These are phyloP conservation scores for Chamaetylas fuelleborni DNA, from an alignment of 2,113 vertebrate species.

Conservation along the genomic window DNA sequence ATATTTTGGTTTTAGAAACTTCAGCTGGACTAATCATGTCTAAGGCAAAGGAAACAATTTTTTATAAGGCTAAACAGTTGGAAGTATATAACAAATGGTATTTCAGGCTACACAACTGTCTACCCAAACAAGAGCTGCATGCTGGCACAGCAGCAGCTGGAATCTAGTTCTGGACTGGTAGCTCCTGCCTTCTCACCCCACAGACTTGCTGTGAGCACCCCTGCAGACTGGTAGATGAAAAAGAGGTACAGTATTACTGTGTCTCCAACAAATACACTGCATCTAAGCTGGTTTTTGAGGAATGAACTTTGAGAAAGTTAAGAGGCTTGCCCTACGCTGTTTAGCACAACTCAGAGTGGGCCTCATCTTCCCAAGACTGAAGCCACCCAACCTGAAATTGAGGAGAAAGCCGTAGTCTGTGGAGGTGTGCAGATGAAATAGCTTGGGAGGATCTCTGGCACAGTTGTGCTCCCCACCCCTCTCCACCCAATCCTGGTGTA, in stretches of 20 bases:
- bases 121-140: not conserved
- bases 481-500: not conserved
- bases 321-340: not conserved
- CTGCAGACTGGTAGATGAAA: not conserved
- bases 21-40: not conserved
- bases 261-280: not conserved
- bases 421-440: not conserved
- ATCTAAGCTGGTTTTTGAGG: not conserved
- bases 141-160: not conserved
- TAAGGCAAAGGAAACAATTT: constrained; percentile 3
- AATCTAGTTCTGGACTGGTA: not conserved
- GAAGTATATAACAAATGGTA: not conserved
- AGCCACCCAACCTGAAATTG: fast-evolving
- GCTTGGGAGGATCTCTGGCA: not conserved
- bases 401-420: not conserved
- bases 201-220: not conserved
- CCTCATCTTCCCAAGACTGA: not conserved
- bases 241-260: not conserved
- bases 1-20: not conserved
- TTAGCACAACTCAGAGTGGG: not conserved
- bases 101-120: not conserved
- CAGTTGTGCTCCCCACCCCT: not conserved
- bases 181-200: not conserved
- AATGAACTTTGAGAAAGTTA: not conserved
- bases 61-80: not conserved